Evolutionary conservation across 2,113 vertebrate species (phyloP), one percentile per base, ranked within the genome.

Genomic region (Cryptomyrus ogoouensis): DNA sequence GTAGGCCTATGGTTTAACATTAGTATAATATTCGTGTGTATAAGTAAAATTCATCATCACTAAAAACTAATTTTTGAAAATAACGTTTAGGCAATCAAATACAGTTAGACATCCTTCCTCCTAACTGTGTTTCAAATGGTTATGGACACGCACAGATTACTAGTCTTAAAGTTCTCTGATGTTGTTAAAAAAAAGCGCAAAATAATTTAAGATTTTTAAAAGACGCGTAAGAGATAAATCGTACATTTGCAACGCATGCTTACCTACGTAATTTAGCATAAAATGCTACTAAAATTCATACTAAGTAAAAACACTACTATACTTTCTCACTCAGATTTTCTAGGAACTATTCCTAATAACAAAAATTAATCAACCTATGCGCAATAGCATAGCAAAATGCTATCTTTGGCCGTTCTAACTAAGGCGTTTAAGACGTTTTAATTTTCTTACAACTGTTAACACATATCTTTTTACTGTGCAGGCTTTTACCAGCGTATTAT

Each of bases 401-500:
- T 39, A 39, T 19, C 35, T 17, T 80, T 42, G 31, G 15, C 35
- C 5, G 15, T 77, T 77, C 62, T 7, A 66, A 74, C 39, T 35
- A 74, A 74, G 10, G 35, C 39, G 15, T 83, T 47, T 83, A 83
- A 83, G 42, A 44, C 39, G 80, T n/a, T 24, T 24, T 74, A 17
- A 83, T 83, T 46, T 46, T 21, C 42, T 83, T 83, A 42, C 42
- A 83, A n/a, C 42, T 83, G 80, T 83, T 83, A 83, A 83, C 80
- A 46, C 35, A 19, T 21, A 47, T 83, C 21, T 19, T 83, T 44
- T 44, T 46, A 83, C 80, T 46, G 44, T 83, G 80, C 39, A 19
- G 80, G 42, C 42, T 47, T 44, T 44, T 84, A 84, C 44, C 83
- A 47, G 83, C 17, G 19, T 47, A 46, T 44, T 84, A 46, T 84